A percentile compares a stretch with the other conserved stretches of the same genome.
Conservation (phyloP, 2,888 invertebrate genomes). For the Tetranychus truncatus region DNA sequence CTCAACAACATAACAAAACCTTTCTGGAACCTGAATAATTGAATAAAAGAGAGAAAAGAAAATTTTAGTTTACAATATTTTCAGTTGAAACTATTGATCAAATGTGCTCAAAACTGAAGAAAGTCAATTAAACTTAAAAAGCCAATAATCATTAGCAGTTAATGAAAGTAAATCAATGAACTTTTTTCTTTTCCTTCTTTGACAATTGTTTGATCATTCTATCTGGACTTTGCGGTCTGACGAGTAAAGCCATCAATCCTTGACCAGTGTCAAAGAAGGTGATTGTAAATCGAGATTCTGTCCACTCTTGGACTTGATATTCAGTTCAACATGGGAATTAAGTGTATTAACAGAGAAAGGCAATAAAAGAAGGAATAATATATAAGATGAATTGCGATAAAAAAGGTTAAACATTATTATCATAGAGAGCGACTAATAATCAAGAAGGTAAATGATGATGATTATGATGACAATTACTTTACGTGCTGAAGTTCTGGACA, state of each 20-base stretch:
- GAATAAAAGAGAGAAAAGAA: background rate
- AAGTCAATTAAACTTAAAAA: background rate
- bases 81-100: background rate
- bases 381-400: background rate
- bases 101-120: background rate
- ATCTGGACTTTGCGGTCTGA: background rate
- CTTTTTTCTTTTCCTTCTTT: background rate
- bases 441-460: background rate
- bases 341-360: no score
- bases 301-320: no score
- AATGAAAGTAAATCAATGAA: conserved; percentile 3
- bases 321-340: no score
- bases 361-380: background rate
- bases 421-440: background rate
- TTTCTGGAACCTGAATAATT: conserved; percentile 65
- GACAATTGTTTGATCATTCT: background rate
- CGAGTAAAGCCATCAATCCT: background rate
- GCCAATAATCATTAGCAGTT: background rate
- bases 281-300: background rate
- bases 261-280: background rate
- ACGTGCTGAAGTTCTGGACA: background rate
- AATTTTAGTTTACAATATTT: background rate
- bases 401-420: background rate
- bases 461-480: background rate
- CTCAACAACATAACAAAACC: conserved; percentile 91